These are phyloP conservation scores for Porphyrio hochstetteri DNA, from an alignment of 2,113 vertebrate genomes.

Conservation along the genomic window DNA sequence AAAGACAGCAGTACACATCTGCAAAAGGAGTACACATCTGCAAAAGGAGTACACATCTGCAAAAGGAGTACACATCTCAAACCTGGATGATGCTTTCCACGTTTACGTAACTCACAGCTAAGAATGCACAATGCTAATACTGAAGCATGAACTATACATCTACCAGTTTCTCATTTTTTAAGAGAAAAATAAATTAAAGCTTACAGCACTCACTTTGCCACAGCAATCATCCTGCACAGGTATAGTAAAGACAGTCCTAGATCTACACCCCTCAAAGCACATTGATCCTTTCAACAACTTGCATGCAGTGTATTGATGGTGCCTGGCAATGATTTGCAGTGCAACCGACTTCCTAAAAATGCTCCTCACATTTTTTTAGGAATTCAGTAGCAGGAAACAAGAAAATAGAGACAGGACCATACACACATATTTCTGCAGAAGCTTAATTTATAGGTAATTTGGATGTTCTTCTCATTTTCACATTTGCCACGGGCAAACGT, in stretches of 20 bases:
- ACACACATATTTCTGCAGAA: neutral
- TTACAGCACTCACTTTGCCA: neutral
- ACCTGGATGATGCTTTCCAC: neutral
- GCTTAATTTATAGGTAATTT: neutral
- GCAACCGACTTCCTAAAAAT: neutral
- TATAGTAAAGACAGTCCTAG: neutral
- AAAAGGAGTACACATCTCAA: neutral
- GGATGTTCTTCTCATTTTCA: neutral
- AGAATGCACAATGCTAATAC: neutral
- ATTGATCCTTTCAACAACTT: neutral
- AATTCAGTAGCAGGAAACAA: neutral
- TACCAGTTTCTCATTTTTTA: neutral
- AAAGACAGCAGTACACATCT: neutral
- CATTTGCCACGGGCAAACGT: neutral
- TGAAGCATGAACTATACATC: neutral
- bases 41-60: neutral
- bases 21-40: neutral
- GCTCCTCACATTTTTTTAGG: neutral
- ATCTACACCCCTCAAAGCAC: neutral
- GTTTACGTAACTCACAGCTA: neutral
- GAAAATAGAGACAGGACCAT: neutral
- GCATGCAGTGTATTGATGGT: neutral
- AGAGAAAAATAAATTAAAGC: neutral
- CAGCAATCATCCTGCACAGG: neutral
- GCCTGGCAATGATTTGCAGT: neutral